Base-by-base conservation (phyloP, 1,140 invertebrate species). In the Aphelenchoides besseyi region DNA sequence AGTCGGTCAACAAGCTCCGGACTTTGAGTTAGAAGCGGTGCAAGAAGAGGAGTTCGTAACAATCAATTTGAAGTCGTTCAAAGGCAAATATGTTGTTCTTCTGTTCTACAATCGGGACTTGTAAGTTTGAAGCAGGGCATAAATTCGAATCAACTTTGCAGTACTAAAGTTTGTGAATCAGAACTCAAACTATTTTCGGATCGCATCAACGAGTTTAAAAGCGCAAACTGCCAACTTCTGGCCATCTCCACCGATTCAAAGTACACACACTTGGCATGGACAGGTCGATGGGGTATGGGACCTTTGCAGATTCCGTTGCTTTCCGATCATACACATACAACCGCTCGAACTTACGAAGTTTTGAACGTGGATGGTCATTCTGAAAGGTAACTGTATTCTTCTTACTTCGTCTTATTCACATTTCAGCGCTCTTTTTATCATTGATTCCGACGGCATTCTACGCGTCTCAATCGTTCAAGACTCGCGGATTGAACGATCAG, bases 241-340 rank as follows among this genome's bases (percentile, higher is more conserved):
- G 55, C 5, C 55, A 33, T 59, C 55, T 59, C 55, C 5, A 59
- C 55, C 5, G 55, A 59, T 23, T 59, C 55, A 33, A 59, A 59
- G 55, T 59, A 8, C 18, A 59, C 55, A 33, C 55, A 59, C 18
- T 33, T 59, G 12, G 55, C 55, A 5, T 59, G 26, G 26, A 29
- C 55, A 8, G 55, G 32, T 28, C 26, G 5, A 28, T 5, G 18
- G 5, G 18, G 18, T 8, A 33, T 59, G 5, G 55, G 55, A 12
- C 26, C 26, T 8, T 33, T 59, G 55, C 5, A 5, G 18, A 8
- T 59, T 33, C 55, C 55, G 5, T 23, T 59, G 5, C 55, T 59
- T 23, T 28, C 55, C 5, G 55, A 59, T 33, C 55, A 59, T 23
- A 59, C 5, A 5, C 55, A 59, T 8, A 33, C 5, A 8, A 18